Conservation (phyloP, 2,113 vertebrate genomes). For the Cairina moschata region DNA sequence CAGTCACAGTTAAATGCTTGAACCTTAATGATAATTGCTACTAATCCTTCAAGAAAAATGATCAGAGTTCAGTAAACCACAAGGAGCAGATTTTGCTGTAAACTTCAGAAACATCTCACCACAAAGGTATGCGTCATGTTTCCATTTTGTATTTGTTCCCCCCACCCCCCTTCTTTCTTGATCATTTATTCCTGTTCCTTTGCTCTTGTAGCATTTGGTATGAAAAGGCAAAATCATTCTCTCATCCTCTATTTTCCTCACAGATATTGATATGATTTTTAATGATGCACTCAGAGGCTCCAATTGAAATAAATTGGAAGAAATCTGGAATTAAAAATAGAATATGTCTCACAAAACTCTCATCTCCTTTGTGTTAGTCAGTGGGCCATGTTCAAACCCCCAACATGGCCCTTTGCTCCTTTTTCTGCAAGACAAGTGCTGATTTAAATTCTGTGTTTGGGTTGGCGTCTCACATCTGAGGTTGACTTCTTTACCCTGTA, state of each 20-base stretch:
- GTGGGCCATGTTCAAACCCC: fast-evolving
- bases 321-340: neutral
- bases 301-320: neutral
- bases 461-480: neutral
- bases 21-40: constrained; percentile 93
- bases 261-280: no score
- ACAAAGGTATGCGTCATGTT: constrained; percentile 67
- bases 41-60: constrained; percentile 88
- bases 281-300: neutral
- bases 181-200: constrained; percentile 7
- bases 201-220: neutral
- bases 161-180: neutral
- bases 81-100: constrained; percentile 74
- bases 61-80: constrained; percentile 82
- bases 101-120: constrained; percentile 60
- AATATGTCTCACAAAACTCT: neutral
- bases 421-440: neutral
- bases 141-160: neutral
- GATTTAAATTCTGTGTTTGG: neutral
- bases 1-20: constrained; percentile 92
- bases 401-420: neutral
- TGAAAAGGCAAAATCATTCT: constrained; percentile 34
- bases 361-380: neutral
- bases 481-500: neutral
- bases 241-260: constrained; percentile 60